Conservation (phyloP, 2,888 invertebrate genomes). For the Ectemnius cavifrons region DNA sequence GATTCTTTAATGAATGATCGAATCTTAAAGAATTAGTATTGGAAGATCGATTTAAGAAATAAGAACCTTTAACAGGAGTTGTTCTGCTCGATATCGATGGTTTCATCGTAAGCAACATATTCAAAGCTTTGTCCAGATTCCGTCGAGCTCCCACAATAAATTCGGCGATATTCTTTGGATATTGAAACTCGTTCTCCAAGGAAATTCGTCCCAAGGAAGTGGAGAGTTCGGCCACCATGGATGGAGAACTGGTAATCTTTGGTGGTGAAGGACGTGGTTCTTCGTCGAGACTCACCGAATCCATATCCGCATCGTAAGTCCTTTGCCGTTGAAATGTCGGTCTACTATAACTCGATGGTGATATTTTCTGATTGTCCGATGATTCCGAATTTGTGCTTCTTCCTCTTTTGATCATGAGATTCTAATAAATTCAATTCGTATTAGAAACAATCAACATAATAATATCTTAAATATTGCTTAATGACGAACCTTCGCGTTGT, state of each 20-base stretch:
- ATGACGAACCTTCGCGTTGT: slow-evolving; percentile 16
- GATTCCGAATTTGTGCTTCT: slow-evolving; percentile 15
- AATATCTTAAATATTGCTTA: not conserved
- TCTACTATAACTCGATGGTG: not conserved
- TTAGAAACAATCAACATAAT: not conserved
- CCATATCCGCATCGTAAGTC: slow-evolving; percentile 56
- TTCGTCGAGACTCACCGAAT: slow-evolving; percentile 44
- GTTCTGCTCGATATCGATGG: not conserved
- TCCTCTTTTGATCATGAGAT: slow-evolving; percentile 31
- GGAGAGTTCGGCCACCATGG: slow-evolving; percentile 53
- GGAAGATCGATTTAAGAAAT: not conserved
- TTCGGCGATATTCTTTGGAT: slow-evolving; percentile 7
- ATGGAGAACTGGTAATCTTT: slow-evolving; percentile 61
- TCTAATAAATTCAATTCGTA: not conserved
- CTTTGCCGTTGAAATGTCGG: slow-evolving; percentile 46
- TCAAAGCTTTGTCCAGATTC: slow-evolving; percentile 35
- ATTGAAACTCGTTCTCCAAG: slow-evolving; percentile 49
- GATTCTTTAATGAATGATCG: not conserved
- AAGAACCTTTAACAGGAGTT: slow-evolving; percentile 23
- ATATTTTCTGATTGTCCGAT: not conserved
- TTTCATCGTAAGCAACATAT: slow-evolving; percentile 19
- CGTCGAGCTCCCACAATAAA: slow-evolving; percentile 31
- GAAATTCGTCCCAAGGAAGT: slow-evolving; percentile 65
- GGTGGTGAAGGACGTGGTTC: slow-evolving; percentile 64
- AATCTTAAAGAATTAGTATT: not conserved